phyloP scores from a whole-genome alignment of 2,113 vertebrate genomes.

The Rhinopomastus cyanomelas region DNA sequence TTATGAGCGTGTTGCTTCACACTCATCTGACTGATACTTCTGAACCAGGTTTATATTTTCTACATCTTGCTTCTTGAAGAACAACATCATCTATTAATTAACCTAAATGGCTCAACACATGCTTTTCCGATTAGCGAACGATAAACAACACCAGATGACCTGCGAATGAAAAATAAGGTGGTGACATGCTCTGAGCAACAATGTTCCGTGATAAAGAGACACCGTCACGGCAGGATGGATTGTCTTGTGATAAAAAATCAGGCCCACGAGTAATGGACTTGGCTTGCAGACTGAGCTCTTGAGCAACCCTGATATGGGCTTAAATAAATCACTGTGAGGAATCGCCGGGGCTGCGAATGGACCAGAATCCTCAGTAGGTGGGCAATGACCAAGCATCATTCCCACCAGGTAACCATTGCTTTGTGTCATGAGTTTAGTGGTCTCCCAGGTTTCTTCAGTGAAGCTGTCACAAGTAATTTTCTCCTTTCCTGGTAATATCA shows the following conservation, averaged over 20 bases:
- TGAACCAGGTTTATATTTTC: not conserved
- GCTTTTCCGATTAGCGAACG: not conserved
- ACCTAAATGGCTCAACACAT: not conserved
- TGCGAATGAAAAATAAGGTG: not conserved
- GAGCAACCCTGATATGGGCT: not conserved
- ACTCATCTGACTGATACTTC: not conserved
- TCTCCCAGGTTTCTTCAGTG: not conserved
- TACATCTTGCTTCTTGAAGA: not conserved
- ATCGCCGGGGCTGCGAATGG: not conserved
- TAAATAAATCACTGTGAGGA: not conserved
- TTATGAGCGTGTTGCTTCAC: not conserved
- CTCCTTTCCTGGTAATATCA: not conserved
- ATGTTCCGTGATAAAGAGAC: not conserved
- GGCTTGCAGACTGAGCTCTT: not conserved
- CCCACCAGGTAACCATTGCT: not conserved
- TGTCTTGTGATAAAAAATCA: not conserved
- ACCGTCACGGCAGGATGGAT: not conserved
- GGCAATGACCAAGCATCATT: not conserved
- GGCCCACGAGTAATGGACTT: not conserved
- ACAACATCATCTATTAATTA: not conserved
- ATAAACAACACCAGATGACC: conserved; percentile 31
- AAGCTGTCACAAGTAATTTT: not conserved
- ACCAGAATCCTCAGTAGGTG: not conserved
- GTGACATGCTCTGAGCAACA: not conserved
- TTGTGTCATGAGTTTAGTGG: not conserved